Conservation (phyloP, 2,797 vertebrate genomes). For the Halcyon chelicuti region DNA sequence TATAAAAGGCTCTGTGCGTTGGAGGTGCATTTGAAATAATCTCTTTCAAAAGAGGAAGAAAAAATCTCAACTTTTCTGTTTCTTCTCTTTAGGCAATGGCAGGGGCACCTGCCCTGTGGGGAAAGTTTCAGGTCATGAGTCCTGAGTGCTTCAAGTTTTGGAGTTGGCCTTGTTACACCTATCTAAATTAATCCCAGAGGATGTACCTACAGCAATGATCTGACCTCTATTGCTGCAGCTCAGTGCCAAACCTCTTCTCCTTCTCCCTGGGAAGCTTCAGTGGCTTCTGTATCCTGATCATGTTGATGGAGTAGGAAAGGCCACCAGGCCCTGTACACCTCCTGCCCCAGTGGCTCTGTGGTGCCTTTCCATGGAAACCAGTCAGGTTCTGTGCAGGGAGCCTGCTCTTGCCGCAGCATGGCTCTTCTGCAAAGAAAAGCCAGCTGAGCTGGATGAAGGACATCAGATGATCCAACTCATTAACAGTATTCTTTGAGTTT, state of each 20-base stretch:
- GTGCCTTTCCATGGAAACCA: not conserved
- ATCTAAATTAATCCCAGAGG: not conserved
- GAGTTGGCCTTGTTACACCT: not conserved
- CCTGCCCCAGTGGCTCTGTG: not conserved
- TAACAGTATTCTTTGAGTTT: not conserved
- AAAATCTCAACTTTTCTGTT: not conserved
- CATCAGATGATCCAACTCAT: not conserved
- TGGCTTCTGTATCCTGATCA: not conserved
- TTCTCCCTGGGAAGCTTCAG: not conserved
- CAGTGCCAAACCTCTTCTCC: not conserved
- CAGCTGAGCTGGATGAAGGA: not conserved
- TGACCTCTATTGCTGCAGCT: not conserved
- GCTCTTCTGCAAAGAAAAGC: not conserved
- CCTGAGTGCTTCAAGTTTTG: not conserved
- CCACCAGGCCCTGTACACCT: rapidly evolving
- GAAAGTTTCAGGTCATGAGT: not conserved
- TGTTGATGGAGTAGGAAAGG: not conserved
- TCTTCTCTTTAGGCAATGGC: not conserved
- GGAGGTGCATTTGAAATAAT: not conserved
- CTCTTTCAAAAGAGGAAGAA: not conserved
- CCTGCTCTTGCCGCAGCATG: not conserved
- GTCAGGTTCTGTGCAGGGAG: rapidly evolving
- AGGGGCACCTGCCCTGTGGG: not conserved
- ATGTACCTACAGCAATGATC: not conserved
- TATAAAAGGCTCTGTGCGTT: not conserved